These are phyloP conservation scores for Bufo gargarizans DNA, from an alignment of 2,113 vertebrate genomes.

Conservation along the genomic window DNA sequence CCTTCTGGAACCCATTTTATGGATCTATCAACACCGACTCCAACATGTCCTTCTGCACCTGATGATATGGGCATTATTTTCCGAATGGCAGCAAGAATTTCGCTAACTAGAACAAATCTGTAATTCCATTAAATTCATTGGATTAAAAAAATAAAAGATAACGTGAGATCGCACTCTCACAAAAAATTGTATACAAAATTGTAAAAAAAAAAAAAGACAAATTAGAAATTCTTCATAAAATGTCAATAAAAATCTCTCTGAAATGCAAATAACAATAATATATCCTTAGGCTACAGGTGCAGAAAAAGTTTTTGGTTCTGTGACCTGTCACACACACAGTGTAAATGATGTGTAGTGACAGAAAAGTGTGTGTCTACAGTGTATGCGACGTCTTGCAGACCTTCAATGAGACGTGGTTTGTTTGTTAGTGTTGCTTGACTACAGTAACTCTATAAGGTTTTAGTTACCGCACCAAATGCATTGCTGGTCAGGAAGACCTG, in stretches of 20 bases:
- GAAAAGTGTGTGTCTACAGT: neutral
- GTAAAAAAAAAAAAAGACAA: neutral
- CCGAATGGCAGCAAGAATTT: neutral
- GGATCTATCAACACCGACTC: conserved; percentile 47
- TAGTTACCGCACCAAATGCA: conserved; percentile 27
- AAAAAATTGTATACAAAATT: neutral
- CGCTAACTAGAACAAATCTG: neutral
- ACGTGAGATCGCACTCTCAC: too few species aligned
- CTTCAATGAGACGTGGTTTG: conserved; percentile 49
- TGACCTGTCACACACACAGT: conserved; percentile 1
- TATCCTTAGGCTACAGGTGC: conserved; percentile 16
- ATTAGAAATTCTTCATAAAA: neutral
- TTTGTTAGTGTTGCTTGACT: conserved; percentile 76
- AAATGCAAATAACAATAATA: neutral
- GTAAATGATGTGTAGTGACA: conserved; percentile 20
- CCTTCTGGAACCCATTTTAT: conserved; percentile 61
- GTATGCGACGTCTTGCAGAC: conserved; percentile 1
- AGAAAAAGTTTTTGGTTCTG: neutral
- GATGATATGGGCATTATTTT: conserved; percentile 68
- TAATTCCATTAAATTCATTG: neutral
- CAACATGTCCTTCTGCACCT: conserved; percentile 66
- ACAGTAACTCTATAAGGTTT: conserved; percentile 60
- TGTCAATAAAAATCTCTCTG: neutral
- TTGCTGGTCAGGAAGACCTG: neutral
- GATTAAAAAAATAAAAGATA: neutral